These are phyloP conservation scores for Tuta absoluta DNA, from an alignment of 2,888 invertebrate genomes.

Conservation along the genomic window DNA sequence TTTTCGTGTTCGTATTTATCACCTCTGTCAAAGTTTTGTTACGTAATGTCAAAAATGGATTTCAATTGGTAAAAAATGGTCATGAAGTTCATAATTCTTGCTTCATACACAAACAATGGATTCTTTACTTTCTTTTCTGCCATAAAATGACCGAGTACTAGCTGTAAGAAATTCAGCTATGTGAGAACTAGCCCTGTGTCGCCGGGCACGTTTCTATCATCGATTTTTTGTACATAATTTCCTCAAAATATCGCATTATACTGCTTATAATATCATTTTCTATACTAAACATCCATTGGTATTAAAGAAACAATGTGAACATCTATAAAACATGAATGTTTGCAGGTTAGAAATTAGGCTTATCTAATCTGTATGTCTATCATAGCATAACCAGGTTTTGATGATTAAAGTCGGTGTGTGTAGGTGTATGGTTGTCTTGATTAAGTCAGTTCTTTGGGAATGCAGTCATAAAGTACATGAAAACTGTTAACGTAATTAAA, in stretches of 20 bases:
- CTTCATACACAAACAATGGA: background rate
- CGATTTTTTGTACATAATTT: background rate
- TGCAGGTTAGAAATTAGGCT: slow-evolving; percentile 7
- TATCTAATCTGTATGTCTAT: slow-evolving; percentile 11
- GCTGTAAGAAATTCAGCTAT: background rate
- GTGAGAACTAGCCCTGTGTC: background rate
- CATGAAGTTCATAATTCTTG: slow-evolving; percentile 11
- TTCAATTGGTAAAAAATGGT: slow-evolving; percentile 2
- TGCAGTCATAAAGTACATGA: no score
- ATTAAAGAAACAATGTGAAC: background rate
- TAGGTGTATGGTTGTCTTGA: no score
- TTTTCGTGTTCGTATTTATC: slow-evolving; percentile 40
- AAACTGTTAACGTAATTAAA: no score
- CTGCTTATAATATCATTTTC: background rate
- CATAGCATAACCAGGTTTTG: background rate
- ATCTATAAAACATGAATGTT: background rate
- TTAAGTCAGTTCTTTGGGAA: no score
- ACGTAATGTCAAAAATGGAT: slow-evolving; percentile 73
- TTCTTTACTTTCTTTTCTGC: background rate
- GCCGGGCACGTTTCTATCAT: slow-evolving; percentile 19
- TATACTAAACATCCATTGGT: background rate
- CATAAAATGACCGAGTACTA: background rate
- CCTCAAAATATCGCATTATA: background rate
- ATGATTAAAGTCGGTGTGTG: no score
- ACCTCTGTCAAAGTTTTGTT: slow-evolving; percentile 68